Conservation (phyloP, 2,888 invertebrate genomes). For the Drosophila lacicola region DNA sequence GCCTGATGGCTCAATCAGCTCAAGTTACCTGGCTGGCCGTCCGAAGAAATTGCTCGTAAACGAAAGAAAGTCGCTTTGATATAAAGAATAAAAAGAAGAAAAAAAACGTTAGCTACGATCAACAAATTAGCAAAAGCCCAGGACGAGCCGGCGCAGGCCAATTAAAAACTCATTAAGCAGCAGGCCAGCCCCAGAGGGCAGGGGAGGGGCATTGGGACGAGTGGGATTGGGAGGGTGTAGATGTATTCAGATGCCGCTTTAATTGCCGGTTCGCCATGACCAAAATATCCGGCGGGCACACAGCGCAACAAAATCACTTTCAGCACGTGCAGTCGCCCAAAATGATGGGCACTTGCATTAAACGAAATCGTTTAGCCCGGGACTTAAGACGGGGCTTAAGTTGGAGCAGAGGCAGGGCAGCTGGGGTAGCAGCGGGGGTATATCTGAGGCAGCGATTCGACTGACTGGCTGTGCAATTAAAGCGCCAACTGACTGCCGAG, state of each 20-base stretch:
- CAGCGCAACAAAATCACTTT: slow-evolving; percentile 60
- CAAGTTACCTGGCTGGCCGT: slow-evolving; percentile 47
- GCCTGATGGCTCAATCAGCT: slow-evolving; percentile 71
- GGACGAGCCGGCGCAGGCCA: slow-evolving; percentile 43
- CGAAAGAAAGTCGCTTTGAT: slow-evolving; percentile 37
- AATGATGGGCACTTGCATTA: slow-evolving; percentile 80
- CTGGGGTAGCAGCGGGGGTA: no score
- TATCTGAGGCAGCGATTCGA: slow-evolving; percentile 27
- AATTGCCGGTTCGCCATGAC: slow-evolving; percentile 74
- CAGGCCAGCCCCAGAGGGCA: not conserved
- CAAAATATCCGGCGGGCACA: slow-evolving; percentile 65
- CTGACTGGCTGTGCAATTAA: slow-evolving; percentile 64
- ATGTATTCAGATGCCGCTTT: slow-evolving; percentile 56
- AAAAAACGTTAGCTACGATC: slow-evolving; percentile 41
- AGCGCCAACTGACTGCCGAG: slow-evolving; percentile 48
- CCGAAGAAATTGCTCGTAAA: slow-evolving; percentile 5
- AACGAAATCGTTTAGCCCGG: slow-evolving; percentile 74
- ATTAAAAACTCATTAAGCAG: slow-evolving; percentile 75
- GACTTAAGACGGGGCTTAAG: slow-evolving; percentile 36
- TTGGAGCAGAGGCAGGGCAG: not conserved
- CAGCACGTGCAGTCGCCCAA: slow-evolving; percentile 70
- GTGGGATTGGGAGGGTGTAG: not conserved
- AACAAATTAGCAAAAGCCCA: slow-evolving; percentile 53
- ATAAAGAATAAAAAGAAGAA: slow-evolving; percentile 22
- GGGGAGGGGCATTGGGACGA: not conserved